These are phyloP conservation scores for Rhabdomys dilectus DNA, from an alignment of 2,113 vertebrate genomes.

Conservation along the genomic window DNA sequence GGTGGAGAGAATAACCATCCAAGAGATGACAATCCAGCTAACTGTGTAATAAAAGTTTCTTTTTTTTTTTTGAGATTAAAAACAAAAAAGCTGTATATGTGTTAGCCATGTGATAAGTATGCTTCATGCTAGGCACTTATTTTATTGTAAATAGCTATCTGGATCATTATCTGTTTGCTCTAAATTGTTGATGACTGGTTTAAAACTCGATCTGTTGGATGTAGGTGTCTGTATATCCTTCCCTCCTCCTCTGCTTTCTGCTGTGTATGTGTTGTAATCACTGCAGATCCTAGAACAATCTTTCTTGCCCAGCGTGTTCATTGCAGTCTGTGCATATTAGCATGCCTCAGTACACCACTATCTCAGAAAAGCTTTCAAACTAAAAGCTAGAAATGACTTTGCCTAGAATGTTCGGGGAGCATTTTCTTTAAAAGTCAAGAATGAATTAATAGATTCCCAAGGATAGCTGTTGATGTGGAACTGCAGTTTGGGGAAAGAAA, in stretches of 20 bases:
- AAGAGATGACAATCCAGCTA: neutral
- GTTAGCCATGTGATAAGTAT: neutral
- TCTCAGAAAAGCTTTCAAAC: constrained; percentile 59
- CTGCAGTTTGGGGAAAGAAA: constrained; percentile 58
- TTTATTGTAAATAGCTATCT: neutral
- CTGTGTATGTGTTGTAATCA: neutral
- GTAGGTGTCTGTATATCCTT: neutral
- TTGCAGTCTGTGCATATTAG: constrained; percentile 27
- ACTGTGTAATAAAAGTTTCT: neutral
- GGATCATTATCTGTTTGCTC: neutral
- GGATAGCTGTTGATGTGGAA: constrained; percentile 21
- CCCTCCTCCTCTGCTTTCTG: neutral
- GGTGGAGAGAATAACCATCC: constrained; percentile 15
- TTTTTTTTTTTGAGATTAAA: neutral
- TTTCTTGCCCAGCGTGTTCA: neutral
- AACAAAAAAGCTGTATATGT: neutral
- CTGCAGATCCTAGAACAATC: neutral
- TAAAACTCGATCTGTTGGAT: neutral
- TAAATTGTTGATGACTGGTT: neutral
- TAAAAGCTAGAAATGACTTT: constrained; percentile 44
- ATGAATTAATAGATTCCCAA: constrained; percentile 54
- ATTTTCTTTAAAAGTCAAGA: constrained; percentile 6
- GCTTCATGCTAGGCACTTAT: neutral
- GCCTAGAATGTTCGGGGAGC: neutral
- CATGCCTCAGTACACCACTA: neutral